phyloP scores from a whole-genome alignment of 2,113 vertebrate genomes.

The Clarias macrocephalus region DNA sequence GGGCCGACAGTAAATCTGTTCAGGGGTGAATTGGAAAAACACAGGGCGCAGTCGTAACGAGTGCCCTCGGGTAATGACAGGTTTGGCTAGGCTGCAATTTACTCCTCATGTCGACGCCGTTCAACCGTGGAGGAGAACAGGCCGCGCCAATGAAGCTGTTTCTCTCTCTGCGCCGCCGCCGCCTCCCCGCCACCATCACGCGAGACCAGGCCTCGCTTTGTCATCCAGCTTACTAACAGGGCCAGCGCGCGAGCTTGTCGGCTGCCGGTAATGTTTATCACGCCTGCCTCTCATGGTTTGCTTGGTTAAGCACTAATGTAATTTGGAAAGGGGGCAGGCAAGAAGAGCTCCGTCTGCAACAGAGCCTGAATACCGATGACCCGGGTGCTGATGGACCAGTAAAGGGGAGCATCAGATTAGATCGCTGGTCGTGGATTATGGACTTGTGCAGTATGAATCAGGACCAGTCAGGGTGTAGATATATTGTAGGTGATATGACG shows the following conservation, averaged over 20 bases:
- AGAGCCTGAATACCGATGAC: conserved; percentile 25
- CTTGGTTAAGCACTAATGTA: conserved; percentile 54
- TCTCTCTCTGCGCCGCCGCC: conserved; percentile 33
- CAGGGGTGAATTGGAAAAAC: conserved; percentile 61
- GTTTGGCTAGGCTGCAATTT: conserved; percentile 68
- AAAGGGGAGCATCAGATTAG: not conserved
- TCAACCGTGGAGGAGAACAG: conserved; percentile 50
- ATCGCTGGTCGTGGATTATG: not conserved
- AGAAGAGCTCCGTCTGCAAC: conserved; percentile 34
- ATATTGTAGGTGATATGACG: not conserved
- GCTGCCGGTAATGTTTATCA: conserved; percentile 43
- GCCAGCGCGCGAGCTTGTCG: conserved; percentile 41
- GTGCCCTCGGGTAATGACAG: conserved; percentile 72
- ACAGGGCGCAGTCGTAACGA: conserved; percentile 60
- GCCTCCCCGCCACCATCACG: conserved; percentile 41
- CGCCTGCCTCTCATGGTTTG: conserved; percentile 50
- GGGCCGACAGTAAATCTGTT: conserved; percentile 57
- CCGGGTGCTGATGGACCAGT: not conserved
- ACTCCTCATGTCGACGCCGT: conserved; percentile 58
- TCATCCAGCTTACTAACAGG: conserved; percentile 52
- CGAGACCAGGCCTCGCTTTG: conserved; percentile 25
- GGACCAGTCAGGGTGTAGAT: not conserved
- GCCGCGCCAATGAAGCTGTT: conserved; percentile 58
- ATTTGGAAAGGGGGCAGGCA: conserved; percentile 40
- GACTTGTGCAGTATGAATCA: not conserved